phyloP scores from a whole-genome alignment of 2,113 vertebrate species.

The Otis tarda region DNA sequence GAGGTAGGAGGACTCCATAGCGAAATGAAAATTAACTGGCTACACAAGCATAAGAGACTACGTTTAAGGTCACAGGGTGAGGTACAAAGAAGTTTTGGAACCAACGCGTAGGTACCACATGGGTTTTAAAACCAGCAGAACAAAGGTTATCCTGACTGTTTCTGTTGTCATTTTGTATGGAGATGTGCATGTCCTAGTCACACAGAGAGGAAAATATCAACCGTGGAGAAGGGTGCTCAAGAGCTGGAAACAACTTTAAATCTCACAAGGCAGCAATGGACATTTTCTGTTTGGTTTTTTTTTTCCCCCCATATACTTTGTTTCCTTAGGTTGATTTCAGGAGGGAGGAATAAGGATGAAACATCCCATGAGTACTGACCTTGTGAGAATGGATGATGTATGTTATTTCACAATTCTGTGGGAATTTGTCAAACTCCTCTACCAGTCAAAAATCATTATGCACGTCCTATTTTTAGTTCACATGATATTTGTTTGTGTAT shows the following conservation, averaged over 20 bases:
- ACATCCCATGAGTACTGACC: not conserved
- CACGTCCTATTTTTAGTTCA: conserved; percentile 17
- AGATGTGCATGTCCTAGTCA: not conserved
- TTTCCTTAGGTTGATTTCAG: not conserved
- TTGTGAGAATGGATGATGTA: not conserved
- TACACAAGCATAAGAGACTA: not conserved
- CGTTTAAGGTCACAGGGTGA: not conserved
- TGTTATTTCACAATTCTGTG: not conserved
- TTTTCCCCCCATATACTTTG: not conserved
- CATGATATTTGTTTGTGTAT: not conserved
- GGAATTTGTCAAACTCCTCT: not conserved
- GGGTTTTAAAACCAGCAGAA: not conserved
- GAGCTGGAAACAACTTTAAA: not conserved
- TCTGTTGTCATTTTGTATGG: not conserved
- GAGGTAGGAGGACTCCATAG: not conserved
- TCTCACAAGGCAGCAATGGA: not conserved
- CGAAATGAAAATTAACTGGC: not conserved
- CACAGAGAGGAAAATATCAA: not conserved
- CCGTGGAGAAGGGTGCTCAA: not conserved
- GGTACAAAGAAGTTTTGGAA: not conserved
- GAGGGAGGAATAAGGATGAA: not conserved
- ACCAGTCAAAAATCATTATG: conserved; percentile 4
- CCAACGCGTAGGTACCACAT: not conserved
- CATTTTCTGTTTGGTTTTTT: not conserved
- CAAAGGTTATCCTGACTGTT: not conserved